Percentiles rank a stretch among this genome's conserved stretches.
These are phyloP conservation scores for Sylvietta virens DNA, from an alignment of 2,113 vertebrate genomes.

Conservation along the genomic window DNA sequence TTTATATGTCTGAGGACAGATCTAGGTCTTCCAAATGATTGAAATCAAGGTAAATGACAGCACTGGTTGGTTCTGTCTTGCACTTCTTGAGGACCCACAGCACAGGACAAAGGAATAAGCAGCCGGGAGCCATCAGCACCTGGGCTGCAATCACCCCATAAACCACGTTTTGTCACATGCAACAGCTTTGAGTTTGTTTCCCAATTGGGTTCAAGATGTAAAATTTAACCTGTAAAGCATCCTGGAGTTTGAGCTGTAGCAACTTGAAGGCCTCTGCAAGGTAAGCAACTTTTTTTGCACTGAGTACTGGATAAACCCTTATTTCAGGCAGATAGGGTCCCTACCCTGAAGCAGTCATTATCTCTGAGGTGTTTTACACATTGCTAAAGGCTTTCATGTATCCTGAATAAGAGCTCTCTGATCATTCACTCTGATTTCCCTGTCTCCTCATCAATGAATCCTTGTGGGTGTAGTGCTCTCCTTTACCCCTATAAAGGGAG, in stretches of 20 bases:
- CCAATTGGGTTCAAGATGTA: neutral
- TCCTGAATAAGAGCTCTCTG: neutral
- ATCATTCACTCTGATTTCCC: neutral
- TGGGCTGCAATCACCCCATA: neutral
- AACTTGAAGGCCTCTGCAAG: neutral
- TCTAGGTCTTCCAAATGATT: neutral
- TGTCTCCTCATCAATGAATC: neutral
- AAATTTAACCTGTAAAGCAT: neutral
- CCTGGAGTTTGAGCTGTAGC: neutral
- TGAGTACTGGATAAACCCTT: neutral
- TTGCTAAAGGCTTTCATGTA: neutral
- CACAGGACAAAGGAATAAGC: neutral
- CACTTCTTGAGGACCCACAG: neutral
- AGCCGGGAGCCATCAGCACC: neutral
- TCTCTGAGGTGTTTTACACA: neutral
- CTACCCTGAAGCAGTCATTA: neutral
- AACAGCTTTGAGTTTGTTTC: neutral
- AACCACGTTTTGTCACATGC: fast-evolving
- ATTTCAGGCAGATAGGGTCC: neutral
- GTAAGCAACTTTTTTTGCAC: neutral
- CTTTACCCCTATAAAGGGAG: neutral
- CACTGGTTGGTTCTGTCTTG: neutral
- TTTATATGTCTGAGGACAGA: neutral
- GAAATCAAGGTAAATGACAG: neutral
- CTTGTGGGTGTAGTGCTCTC: neutral